Evolutionary conservation across 2,797 vertebrate species (phyloP), one percentile per base, ranked within the genome.

Genomic region (Microcaecilia unicolor): DNA sequence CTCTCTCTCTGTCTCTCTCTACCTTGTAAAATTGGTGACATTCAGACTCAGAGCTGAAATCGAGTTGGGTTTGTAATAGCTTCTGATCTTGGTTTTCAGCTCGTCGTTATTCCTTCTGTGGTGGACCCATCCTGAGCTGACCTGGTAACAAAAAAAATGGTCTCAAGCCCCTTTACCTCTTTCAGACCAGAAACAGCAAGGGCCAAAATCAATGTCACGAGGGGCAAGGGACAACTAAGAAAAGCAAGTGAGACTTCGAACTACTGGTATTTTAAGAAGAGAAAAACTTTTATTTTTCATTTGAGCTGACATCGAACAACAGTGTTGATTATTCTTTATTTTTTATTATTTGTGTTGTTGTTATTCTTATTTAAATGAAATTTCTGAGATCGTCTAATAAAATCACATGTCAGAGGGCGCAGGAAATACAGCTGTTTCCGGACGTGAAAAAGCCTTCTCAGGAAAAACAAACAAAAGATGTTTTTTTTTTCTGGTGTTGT

Each of bases 61-160:
- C 46, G 43, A 64, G 75, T n/a, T 69, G 72, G 74, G 67, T 85
- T 84, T 87, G 85, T 95, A 93, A 97, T 79, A 45, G 80, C 83
- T 87, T 91, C 71, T 94, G 87, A 74, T 95, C 88, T 92, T 89
- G 76, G 87, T 97, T 96, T 88, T 63, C 90, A 95, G 93, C 89
- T 90, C 88, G 80, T 32, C 86, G 85, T 61, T 92, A 87, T 56
- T 74, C 88, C 45, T 81, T 92, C 80, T 89, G 89, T 78, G 80
- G 86, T 62, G 70, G 86, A 64, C 76, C 82, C 72, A 82, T 93
- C 81, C 85, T 92, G 79, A 93, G 90, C 87, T 93, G 89, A 93
- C 44, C 63, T 62, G 66, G 58, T 58, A 47, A 55, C 67, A 74
- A 50, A 63, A 71, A 50, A 47, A 51, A 53, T 40, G 17, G 40